Percentiles rank a stretch among this genome's conserved stretches.
Conservation (phyloP, 2,797 vertebrate genomes). For the Diplodus puntazzo region DNA sequence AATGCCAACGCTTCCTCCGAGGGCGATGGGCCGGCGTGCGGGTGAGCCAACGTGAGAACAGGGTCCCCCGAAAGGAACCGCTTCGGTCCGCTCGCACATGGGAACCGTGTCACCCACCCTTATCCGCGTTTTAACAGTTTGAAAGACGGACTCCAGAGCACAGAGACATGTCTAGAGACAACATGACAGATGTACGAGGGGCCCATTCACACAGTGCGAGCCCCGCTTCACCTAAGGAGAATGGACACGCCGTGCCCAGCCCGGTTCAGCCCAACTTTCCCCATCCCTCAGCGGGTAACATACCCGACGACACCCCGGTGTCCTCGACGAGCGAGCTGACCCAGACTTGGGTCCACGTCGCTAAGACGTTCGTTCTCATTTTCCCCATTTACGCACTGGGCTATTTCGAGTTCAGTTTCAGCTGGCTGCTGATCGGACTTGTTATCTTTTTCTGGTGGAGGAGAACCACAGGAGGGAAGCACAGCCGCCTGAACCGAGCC, state of each 20-base stretch:
- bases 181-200: slow-evolving; percentile 76
- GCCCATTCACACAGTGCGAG: slow-evolving; percentile 60
- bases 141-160: slow-evolving; percentile 29
- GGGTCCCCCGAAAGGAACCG: slow-evolving; percentile 17
- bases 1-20: slow-evolving; percentile 33
- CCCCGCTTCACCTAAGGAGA: slow-evolving; percentile 70
- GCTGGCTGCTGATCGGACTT: slow-evolving; percentile 94
- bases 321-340: slow-evolving; percentile 81
- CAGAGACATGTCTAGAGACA: slow-evolving; percentile 75
- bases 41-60: slow-evolving; percentile 74
- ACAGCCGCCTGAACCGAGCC: slow-evolving; percentile 86
- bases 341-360: slow-evolving; percentile 90
- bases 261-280: slow-evolving; percentile 64
- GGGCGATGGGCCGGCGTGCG: slow-evolving; percentile 71
- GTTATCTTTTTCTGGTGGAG: slow-evolving; percentile 92
- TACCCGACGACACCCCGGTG: slow-evolving; percentile 65
- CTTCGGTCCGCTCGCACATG: slow-evolving; percentile 53
- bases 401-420: slow-evolving; percentile 96
- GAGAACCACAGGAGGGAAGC: slow-evolving; percentile 87
- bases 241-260: slow-evolving; percentile 66
- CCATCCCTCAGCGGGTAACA: slow-evolving; percentile 53
- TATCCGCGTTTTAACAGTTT: slow-evolving; percentile 43
- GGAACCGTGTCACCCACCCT: slow-evolving; percentile 42
- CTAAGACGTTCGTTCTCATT: slow-evolving; percentile 92
- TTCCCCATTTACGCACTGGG: slow-evolving; percentile 96